Base-by-base conservation (phyloP, 2,888 invertebrate species). In the Liodrosophila aerea region DNA sequence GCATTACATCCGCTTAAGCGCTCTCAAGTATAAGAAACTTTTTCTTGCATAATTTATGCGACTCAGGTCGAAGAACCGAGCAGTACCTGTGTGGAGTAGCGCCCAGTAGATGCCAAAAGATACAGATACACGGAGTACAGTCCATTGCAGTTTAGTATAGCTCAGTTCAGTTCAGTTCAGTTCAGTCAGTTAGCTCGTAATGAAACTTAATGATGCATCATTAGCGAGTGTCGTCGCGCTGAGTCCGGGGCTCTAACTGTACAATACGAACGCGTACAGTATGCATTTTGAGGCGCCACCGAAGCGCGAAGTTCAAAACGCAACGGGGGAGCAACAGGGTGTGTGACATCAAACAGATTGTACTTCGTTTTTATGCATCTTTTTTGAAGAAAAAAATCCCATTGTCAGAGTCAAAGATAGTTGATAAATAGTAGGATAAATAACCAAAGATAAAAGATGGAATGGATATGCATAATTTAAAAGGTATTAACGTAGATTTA, bases 171-270 rank as follows among this genome's bases (percentile, higher is more conserved):
- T 36, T 30, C 9, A 34, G 50, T 44, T 37, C 41, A 43, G 22
- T 34, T 39, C 36, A 37, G 31, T 29, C 15, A 41, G 36, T 69
- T 56, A 41, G 67, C 30, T 59, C 54, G 44, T 80, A 84, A 85
- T 85, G 80, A 77, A 80, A 73, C 80, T 78, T 85, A 84, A 86
- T 84, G 81, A 86, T 73, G 70, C 50, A 58, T 67, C 72, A 84
- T 84, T 84, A 84, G 80, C 62, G 67, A 51, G 60, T 65, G 74
- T 62, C 68, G 63, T 46, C 58, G 27, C 30, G 18, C 16, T 54
- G 46, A 33, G 39, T 40, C 45, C 22, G 22, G 22, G 54, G 50
- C 57, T 61, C 8, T 52, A 83, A 75, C 74, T 69, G 80, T 76
- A 52, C 76, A 72, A 40, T 40, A 63, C 29, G 29, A 29, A 11